A percentile compares a stretch with the other conserved stretches of the same genome.
phyloP scores from a whole-genome alignment of 1,140 invertebrate species.

The Drosophila cardini region DNA sequence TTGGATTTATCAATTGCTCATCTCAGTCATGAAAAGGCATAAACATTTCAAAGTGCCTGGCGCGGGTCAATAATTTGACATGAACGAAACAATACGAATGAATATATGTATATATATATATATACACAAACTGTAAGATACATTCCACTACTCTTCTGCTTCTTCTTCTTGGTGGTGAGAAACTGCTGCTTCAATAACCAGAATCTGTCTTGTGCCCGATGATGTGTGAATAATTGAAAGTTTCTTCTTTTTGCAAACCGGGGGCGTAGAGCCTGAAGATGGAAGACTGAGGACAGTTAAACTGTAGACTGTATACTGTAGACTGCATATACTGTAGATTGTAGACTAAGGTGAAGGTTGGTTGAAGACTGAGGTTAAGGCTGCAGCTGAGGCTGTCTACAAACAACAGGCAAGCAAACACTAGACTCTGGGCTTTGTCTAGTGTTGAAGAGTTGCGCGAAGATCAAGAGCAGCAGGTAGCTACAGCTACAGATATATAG shows the following conservation, averaged over 20 bases:
- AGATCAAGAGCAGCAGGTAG: conserved; percentile 52
- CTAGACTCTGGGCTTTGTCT: conserved; percentile 42
- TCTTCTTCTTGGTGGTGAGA: not conserved
- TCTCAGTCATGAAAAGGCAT: conserved; percentile 81
- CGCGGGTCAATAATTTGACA: conserved; percentile 82
- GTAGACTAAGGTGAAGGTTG: conserved; percentile 1
- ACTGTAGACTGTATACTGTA: not conserved
- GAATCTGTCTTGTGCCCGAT: conserved; percentile 35
- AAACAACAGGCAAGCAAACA: conserved; percentile 78
- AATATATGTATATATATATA: conserved; percentile 8
- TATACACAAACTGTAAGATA: not conserved
- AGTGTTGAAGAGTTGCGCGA: conserved; percentile 45
- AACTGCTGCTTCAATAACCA: not conserved
- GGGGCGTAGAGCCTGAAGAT: conserved; percentile 38
- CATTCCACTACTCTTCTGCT: not conserved
- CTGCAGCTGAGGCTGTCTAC: conserved; percentile 46
- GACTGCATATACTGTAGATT: not conserved
- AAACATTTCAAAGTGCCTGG: conserved; percentile 77
- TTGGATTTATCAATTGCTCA: conserved; percentile 79
- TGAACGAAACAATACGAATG: conserved; percentile 81
- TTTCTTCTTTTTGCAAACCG: conserved; percentile 37
- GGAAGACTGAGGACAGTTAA: conserved; percentile 6
- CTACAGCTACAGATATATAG: not conserved
- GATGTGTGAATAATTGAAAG: conserved; percentile 79
- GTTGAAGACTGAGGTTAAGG: conserved; percentile 27